These are phyloP conservation scores for Ligdia adustata DNA, from an alignment of 2,888 invertebrate genomes.

Conservation along the genomic window DNA sequence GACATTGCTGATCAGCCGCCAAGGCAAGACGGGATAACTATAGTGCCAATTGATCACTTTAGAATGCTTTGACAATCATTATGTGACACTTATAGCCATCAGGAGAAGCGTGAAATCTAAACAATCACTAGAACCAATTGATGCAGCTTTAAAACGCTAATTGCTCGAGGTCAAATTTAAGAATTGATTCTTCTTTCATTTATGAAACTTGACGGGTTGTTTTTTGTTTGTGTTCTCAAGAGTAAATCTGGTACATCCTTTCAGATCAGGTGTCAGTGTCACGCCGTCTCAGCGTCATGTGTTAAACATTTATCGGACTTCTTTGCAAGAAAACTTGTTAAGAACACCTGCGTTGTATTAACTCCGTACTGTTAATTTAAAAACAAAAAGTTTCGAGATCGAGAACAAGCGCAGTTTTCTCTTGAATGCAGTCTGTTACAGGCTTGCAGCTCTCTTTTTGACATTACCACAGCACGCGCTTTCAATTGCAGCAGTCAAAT, in stretches of 20 bases:
- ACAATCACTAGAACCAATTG: neutral
- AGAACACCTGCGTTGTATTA: slow-evolving; percentile 10
- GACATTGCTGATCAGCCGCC: slow-evolving; percentile 50
- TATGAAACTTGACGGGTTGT: slow-evolving; percentile 1
- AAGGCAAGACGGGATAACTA: slow-evolving; percentile 41
- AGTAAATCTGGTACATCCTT: slow-evolving; percentile 12
- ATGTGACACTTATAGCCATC: slow-evolving; percentile 11
- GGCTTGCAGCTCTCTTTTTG: slow-evolving; percentile 4
- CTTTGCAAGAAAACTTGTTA: slow-evolving; percentile 16
- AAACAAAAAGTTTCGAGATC: neutral
- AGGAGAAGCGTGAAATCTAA: neutral
- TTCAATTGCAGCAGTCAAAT: slow-evolving; percentile 37
- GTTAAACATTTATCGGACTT: slow-evolving; percentile 28
- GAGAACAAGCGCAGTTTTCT: slow-evolving; percentile 13
- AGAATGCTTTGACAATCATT: slow-evolving; percentile 2
- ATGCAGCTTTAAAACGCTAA: too few relatives aligned
- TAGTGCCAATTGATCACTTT: slow-evolving; percentile 27
- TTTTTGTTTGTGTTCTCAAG: slow-evolving; percentile 10
- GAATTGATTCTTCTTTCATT: neutral
- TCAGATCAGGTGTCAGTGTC: slow-evolving; percentile 43
- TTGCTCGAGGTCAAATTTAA: neutral
- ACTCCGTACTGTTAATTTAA: neutral
- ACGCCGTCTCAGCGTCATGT: slow-evolving; percentile 35
- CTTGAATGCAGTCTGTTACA: neutral
- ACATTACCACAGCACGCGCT: slow-evolving; percentile 16